Percentiles rank a stretch among this genome's conserved stretches.
phyloP scores from a whole-genome alignment of 2,888 invertebrate genomes.

The Troglohyphantes excavatus region DNA sequence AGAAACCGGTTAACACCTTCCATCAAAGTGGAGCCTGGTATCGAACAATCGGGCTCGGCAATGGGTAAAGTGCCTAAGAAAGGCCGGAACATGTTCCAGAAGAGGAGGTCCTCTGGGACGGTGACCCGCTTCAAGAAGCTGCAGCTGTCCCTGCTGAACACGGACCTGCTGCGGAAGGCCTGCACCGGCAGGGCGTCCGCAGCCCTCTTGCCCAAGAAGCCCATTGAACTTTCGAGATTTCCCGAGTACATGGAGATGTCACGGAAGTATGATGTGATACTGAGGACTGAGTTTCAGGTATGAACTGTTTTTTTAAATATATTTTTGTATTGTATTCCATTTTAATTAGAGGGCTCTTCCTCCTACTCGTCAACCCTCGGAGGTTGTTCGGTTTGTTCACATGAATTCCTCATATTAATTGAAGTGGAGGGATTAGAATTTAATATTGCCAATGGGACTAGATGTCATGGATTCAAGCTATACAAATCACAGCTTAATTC shows the following conservation, averaged over 20 bases:
- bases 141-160: slow-evolving; percentile 80
- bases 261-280: slow-evolving; percentile 93
- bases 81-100: slow-evolving; percentile 55
- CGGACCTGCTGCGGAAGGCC: slow-evolving; percentile 78
- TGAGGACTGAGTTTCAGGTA: slow-evolving; percentile 95
- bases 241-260: slow-evolving; percentile 93
- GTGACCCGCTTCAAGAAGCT: slow-evolving; percentile 79
- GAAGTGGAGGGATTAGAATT: no score
- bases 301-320: slow-evolving; percentile 81
- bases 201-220: slow-evolving; percentile 87
- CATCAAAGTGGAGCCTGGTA: slow-evolving; percentile 68
- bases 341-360: no score
- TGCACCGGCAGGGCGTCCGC: slow-evolving; percentile 69
- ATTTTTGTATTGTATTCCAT: not conserved
- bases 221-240: slow-evolving; percentile 91
- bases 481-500: no score
- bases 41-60: not conserved
- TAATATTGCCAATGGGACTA: no score
- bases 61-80: slow-evolving; percentile 76
- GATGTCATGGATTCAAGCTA: no score
- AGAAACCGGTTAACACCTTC: slow-evolving; percentile 11
- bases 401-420: no score
- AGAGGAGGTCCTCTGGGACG: slow-evolving; percentile 60
- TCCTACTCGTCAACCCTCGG: no score
- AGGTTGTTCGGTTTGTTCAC: no score